Evolutionary conservation across 2,888 invertebrate species (phyloP).

Genomic region (Resseliella maxima): DNA sequence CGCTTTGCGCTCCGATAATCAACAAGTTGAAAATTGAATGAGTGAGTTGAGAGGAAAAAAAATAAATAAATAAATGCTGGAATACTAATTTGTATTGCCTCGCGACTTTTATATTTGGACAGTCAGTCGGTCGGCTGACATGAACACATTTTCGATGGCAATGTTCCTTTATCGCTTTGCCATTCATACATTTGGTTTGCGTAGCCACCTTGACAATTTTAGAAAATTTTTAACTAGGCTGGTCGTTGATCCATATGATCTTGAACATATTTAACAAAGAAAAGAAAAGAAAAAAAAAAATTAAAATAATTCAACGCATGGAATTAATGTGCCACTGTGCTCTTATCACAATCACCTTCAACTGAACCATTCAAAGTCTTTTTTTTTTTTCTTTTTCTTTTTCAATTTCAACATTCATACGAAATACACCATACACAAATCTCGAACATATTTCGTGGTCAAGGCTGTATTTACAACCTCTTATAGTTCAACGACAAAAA

Average conservation of each 20-base stretch:
- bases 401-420: not conserved
- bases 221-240: not conserved
- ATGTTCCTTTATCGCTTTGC: not conserved
- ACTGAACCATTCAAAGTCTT: not conserved
- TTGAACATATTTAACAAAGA: not conserved
- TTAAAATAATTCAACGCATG: not conserved
- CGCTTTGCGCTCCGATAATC: too few relatives aligned
- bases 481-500: not conserved
- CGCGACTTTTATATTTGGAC: too few relatives aligned
- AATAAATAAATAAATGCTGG: too few relatives aligned
- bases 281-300: not conserved
- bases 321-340: not conserved
- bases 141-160: not conserved
- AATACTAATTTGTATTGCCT: too few relatives aligned
- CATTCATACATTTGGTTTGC: not conserved
- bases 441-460: conserved; percentile 21
- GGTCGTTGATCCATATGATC: conserved; percentile 13
- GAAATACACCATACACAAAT: not conserved
- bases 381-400: not conserved
- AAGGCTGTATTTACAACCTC: not conserved
- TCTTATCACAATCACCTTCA: conserved; percentile 6
- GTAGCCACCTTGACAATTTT: not conserved
- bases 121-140: too few relatives aligned
- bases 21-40: not conserved
- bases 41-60: too few relatives aligned